Base-by-base conservation (phyloP, 2,113 vertebrate species). In the Orientallactaga bullata region DNA sequence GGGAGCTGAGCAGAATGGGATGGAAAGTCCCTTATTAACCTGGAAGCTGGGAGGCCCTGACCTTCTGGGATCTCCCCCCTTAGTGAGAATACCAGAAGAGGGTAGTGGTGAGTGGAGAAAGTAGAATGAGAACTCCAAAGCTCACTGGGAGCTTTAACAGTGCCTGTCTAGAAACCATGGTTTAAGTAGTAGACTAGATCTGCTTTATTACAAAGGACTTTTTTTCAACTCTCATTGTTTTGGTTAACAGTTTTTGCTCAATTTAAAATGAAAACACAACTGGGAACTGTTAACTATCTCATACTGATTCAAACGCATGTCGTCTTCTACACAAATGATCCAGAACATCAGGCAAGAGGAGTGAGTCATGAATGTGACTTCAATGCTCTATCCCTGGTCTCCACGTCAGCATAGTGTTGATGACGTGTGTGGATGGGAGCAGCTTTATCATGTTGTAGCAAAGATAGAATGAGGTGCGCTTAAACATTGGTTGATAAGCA, bases 11-110 rank as follows among this genome's bases (percentile, higher is more conserved):
- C 85, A 63, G 89, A 82, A 42, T 66, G 66, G 35, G 30, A 35
- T 32, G 95, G 96, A 96, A 97, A 95, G 81, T 95, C 92, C 96
- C 96, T 82, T 61, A 66, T 81, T 87, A 93, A 85, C 68, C 84
- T 93, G 85, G 32, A 72, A 55, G 37, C 69, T 74, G 13, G 55
- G 83, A 80, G 72, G 81, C 74, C 71, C 73, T 94, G 89, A 80
- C 80, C 71, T 30, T 86, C 32, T 85, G 95, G 93, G 95, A 94
- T 96, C 94, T 71, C 87, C 87, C 73, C 89, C 71, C 81, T 66
- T 96, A 76, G 73, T 85, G 72, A 91, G 88, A 89, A 85, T 51
- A 55, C 47, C 85, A 65, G 76, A 42, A 88, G 73, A 80, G 76
- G 42, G 30, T 61, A 30, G 1, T 5, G 47, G 74, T 68, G 61